Evolutionary conservation across 2,113 vertebrate genomes (phyloP), one percentile per base, ranked within the genome.

Genomic region (Stomatorhinus ivindoensis): DNA sequence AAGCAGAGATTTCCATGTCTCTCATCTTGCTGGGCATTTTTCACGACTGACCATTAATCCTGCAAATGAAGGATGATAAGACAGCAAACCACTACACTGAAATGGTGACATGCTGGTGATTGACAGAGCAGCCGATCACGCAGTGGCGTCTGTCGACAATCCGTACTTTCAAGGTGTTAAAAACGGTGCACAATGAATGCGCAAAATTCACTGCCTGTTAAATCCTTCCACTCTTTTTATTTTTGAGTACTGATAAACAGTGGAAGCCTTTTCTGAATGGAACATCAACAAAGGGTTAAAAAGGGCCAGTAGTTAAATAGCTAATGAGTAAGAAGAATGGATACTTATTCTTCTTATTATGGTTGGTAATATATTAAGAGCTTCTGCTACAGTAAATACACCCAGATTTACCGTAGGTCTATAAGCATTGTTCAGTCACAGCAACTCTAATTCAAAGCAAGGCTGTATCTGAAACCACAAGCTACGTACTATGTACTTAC

Each of bases 61-160:
- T n/a, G 21, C 8, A 90, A 87, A 87, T 58, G 17, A 47, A 85
- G 53, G 6, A 35, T 46, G 46, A 87, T 58, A 24, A 5, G 48
- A 39, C 46, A 65, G 46, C 76, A 55, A 55, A 80, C 89, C 47
- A 65, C 73, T 84, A 9, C 86, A 86, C 87, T 87, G 89, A 89
- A 69, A n/a, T 17, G 21, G 46, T 87, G 89, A 80, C 89, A 31
- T 42, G 31, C 51, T 19, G 65, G 44, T 90, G 58, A 90, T 87
- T 87, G 24, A 50, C 51, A 0, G 65, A 3, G 9, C 21, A 44
- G 35, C 69, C 27, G 17, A 84, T 82, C 47, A 53, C 15, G 61
- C 4, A 35, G 13, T 10, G 47, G 17, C 46, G 39, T 73, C 51
- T 80, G 39, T 83, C 3, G 73, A n/a, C 50, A 9, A 80, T 50